Evolutionary conservation across 2,888 invertebrate genomes (phyloP).

Genomic region (Conchocele bisecta): DNA sequence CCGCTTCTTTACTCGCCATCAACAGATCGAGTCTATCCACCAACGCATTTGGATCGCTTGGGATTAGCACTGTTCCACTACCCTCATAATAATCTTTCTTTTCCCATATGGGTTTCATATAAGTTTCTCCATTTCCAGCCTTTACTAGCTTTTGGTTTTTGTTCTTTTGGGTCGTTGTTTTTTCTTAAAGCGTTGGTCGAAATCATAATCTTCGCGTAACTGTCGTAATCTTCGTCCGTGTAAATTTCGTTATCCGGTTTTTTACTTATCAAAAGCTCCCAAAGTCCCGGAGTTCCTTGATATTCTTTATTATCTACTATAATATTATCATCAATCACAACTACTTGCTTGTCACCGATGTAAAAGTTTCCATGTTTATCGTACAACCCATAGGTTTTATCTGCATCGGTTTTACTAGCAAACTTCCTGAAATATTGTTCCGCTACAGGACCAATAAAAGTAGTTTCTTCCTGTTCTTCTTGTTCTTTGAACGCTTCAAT

Average conservation of each 20-base stretch:
- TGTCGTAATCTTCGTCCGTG: slow-evolving; percentile 27
- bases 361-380: slow-evolving; percentile 19
- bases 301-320: slow-evolving; percentile 18
- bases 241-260: slow-evolving; percentile 19
- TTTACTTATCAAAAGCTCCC: slow-evolving; percentile 21
- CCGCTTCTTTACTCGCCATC: too few relatives aligned
- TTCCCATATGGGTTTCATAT: slow-evolving; percentile 2
- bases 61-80: background rate
- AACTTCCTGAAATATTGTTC: slow-evolving; percentile 18
- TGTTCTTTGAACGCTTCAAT: slow-evolving; percentile 4
- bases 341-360: slow-evolving; percentile 15
- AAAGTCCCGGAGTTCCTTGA: slow-evolving; percentile 25
- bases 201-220: slow-evolving; percentile 14
- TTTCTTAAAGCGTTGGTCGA: slow-evolving; percentile 12
- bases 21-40: slow-evolving; percentile 12
- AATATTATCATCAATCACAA: slow-evolving; percentile 19
- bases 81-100: slow-evolving; percentile 1
- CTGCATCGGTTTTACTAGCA: background rate
- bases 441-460: slow-evolving; percentile 24
- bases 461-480: slow-evolving; percentile 15
- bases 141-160: slow-evolving; percentile 25
- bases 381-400: slow-evolving; percentile 7
- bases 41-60: slow-evolving; percentile 9
- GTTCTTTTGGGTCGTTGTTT: slow-evolving; percentile 7
- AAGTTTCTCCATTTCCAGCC: slow-evolving; percentile 9